Percentiles rank a stretch among this genome's conserved stretches.
phyloP scores from a whole-genome alignment of 1,140 invertebrate genomes.

The Drosophila chauvacae region DNA sequence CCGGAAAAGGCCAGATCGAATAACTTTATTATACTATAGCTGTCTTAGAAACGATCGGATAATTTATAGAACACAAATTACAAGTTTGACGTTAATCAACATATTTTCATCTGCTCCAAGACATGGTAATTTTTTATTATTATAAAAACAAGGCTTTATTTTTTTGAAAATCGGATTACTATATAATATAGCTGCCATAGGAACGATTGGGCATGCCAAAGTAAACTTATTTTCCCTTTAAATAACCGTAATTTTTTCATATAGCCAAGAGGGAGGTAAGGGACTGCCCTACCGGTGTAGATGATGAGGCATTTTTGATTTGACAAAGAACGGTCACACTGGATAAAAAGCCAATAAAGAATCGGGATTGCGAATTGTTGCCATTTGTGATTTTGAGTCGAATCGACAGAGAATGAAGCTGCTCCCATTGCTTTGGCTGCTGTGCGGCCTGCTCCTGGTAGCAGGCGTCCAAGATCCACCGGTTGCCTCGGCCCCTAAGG shows the following conservation, averaged over 20 bases:
- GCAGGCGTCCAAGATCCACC: slow-evolving; percentile 5
- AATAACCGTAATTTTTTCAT: not conserved
- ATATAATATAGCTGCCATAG: no score
- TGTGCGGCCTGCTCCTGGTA: slow-evolving; percentile 22
- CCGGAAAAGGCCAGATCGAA: no score
- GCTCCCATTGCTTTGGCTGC: slow-evolving; percentile 22
- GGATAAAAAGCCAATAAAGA: slow-evolving; percentile 7
- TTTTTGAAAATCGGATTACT: no score
- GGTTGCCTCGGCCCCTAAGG: not conserved
- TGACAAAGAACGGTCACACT: not conserved
- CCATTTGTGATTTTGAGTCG: slow-evolving; percentile 5
- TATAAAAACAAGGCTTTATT: no score
- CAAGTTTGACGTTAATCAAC: no score
- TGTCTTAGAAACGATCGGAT: no score
- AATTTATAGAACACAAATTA: no score
- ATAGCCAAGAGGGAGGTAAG: not conserved
- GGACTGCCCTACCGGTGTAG: not conserved
- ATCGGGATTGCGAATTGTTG: slow-evolving; percentile 1
- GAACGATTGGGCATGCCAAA: not conserved
- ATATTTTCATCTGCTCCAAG: no score
- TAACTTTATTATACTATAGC: no score
- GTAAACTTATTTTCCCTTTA: not conserved
- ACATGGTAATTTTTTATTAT: no score
- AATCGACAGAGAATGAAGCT: slow-evolving; percentile 25
- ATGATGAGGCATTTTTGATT: not conserved